phyloP scores from a whole-genome alignment of 1,140 invertebrate species.

The Listronotus bonariensis region DNA sequence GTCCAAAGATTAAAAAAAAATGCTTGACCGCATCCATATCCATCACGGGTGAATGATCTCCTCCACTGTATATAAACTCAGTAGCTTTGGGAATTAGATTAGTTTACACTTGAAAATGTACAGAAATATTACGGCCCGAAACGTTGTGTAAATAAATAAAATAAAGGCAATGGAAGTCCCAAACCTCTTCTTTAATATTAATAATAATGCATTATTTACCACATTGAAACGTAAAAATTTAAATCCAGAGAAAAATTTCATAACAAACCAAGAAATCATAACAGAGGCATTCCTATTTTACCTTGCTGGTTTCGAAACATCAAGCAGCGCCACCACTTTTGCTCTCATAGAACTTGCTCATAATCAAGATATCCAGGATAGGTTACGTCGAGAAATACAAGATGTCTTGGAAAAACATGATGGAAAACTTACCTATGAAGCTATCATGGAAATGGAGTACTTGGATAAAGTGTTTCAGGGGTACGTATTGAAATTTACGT shows the following conservation, averaged over 20 bases:
- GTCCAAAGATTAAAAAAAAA: too few relatives aligned
- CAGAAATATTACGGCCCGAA: too few relatives aligned
- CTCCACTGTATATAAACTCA: too few relatives aligned
- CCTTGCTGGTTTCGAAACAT: slow-evolving; percentile 67
- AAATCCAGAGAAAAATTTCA: background rate
- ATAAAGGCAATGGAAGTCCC: too few relatives aligned
- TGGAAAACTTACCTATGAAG: slow-evolving; percentile 59
- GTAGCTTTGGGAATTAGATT: too few relatives aligned
- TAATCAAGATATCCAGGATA: slow-evolving; percentile 61
- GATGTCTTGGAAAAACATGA: slow-evolving; percentile 52
- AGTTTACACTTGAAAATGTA: background rate
- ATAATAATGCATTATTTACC: too few relatives aligned
- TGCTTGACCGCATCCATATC: too few relatives aligned
- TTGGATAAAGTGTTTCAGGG: slow-evolving; percentile 55
- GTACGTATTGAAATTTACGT: too few relatives aligned
- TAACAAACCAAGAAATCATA: slow-evolving; percentile 45
- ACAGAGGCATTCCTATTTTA: slow-evolving; percentile 62
- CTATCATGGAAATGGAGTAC: slow-evolving; percentile 55
- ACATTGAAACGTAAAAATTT: background rate
- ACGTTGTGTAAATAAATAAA: too few relatives aligned
- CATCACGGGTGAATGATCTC: too few relatives aligned
- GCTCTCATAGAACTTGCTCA: slow-evolving; percentile 61
- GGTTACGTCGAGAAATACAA: slow-evolving; percentile 60
- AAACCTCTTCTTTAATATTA: too few relatives aligned
- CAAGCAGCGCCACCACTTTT: slow-evolving; percentile 61